Evolutionary conservation across 2,888 invertebrate genomes (phyloP).

Genomic region (Melanargia galathea): DNA sequence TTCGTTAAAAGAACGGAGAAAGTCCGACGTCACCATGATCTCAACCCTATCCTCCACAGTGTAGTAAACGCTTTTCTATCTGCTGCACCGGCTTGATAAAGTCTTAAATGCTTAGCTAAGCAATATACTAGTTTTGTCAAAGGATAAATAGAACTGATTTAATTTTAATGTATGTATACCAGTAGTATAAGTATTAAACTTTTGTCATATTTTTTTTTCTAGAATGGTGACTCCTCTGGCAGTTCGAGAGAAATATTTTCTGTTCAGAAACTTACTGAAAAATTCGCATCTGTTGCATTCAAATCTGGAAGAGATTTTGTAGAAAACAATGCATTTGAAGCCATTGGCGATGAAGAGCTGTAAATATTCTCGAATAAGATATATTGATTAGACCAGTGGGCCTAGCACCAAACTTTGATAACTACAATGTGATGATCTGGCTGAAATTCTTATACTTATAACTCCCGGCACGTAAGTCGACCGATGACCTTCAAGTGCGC

Average conservation of each 20-base stretch:
- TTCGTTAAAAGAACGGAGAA: conserved; percentile 86
- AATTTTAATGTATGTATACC: too few species aligned
- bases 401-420: background rate
- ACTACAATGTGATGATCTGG: background rate
- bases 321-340: conserved; percentile 96
- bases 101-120: too few species aligned
- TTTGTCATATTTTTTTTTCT: conserved; percentile 53
- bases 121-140: too few species aligned
- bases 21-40: conserved; percentile 76
- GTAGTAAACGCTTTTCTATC: too few species aligned
- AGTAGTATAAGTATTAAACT: background rate
- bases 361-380: conserved; percentile 59
- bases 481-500: too few species aligned
- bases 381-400: background rate
- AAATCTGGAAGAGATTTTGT: conserved; percentile 87
- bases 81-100: too few species aligned
- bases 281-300: conserved; percentile 87
- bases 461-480: too few species aligned
- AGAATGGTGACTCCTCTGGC: conserved; percentile 83
- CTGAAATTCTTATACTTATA: too few species aligned
- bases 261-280: conserved; percentile 88
- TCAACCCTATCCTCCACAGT: too few species aligned
- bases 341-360: conserved; percentile 96
- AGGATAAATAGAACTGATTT: too few species aligned
- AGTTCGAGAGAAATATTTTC: conserved; percentile 86